A percentile compares a stretch with the other conserved stretches of the same genome.
Conservation (phyloP, 1,140 invertebrate genomes). For the Mylabris phalerata region DNA sequence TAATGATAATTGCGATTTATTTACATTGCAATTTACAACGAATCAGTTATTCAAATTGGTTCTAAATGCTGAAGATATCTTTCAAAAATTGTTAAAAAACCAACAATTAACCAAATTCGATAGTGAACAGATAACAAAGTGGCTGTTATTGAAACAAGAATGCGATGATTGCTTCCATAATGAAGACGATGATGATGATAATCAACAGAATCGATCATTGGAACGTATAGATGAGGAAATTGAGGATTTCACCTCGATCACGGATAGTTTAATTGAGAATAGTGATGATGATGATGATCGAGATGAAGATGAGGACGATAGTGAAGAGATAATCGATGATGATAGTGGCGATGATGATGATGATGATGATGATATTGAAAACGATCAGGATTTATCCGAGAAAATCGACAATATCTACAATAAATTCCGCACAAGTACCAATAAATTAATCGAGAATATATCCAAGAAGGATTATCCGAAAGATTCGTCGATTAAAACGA, state of each 20-base stretch:
- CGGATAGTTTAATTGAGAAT: slow-evolving; percentile 47
- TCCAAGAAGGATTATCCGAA: slow-evolving; percentile 9
- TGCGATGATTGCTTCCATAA: slow-evolving; percentile 70
- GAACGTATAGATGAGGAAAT: slow-evolving; percentile 59
- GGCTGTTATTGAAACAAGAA: slow-evolving; percentile 76
- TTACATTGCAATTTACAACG: slow-evolving; percentile 73
- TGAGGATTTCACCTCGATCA: slow-evolving; percentile 36
- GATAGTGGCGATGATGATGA: slow-evolving; percentile 1
- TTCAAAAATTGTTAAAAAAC: slow-evolving; percentile 56
- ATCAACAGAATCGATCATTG: slow-evolving; percentile 49
- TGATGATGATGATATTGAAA: slow-evolving; percentile 52
- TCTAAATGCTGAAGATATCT: slow-evolving; percentile 74
- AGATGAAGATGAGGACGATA: slow-evolving; percentile 20
- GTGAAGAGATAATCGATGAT: neutral
- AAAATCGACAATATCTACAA: slow-evolving; percentile 54
- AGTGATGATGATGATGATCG: slow-evolving; percentile 35
- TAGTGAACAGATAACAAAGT: slow-evolving; percentile 73
- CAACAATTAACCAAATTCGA: slow-evolving; percentile 59
- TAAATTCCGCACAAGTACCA: slow-evolving; percentile 60
- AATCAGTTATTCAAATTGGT: slow-evolving; percentile 75
- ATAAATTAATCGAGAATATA: slow-evolving; percentile 51
- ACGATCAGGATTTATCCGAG: slow-evolving; percentile 57
- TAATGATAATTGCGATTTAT: slow-evolving; percentile 47
- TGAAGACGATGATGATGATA: slow-evolving; percentile 47
- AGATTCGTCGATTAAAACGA: slow-evolving; percentile 27